phyloP scores from a whole-genome alignment of 1,140 invertebrate genomes.

The Drosophila ironensis region DNA sequence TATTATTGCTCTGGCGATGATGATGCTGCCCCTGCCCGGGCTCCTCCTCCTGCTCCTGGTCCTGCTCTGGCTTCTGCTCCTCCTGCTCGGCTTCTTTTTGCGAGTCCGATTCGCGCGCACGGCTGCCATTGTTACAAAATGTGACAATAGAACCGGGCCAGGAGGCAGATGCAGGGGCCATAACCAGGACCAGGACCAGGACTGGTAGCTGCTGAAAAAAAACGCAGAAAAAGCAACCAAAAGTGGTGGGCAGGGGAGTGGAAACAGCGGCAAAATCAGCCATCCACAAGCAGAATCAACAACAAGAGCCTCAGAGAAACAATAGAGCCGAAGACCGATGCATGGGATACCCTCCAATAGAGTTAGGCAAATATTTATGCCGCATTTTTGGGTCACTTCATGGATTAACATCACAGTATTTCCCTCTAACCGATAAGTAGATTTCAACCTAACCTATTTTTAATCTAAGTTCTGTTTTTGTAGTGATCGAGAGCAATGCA shows the following conservation, averaged over 20 bases:
- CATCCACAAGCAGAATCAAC: constrained; percentile 25
- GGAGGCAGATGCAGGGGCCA: constrained; percentile 16
- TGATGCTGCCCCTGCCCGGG: constrained; percentile 6
- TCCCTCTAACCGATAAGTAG: too few relatives aligned
- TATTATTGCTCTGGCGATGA: constrained; percentile 18
- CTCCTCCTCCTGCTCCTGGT: constrained; percentile 5
- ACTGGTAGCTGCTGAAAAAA: too few relatives aligned
- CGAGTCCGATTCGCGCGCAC: constrained; percentile 70
- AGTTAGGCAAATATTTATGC: too few relatives aligned
- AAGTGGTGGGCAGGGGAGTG: constrained; percentile 6
- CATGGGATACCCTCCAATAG: constrained; percentile 11
- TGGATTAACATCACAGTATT: too few relatives aligned
- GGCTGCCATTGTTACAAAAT: constrained; percentile 71
- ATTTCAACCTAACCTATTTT: too few relatives aligned
- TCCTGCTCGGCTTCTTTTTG: constrained; percentile 54
- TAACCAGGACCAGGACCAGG: not conserved
- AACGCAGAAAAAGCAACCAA: not conserved
- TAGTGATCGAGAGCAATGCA: too few relatives aligned
- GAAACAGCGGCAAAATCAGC: constrained; percentile 13
- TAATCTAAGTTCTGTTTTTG: too few relatives aligned
- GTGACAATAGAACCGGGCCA: constrained; percentile 60
- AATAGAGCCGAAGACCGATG: constrained; percentile 9
- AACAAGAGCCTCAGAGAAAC: constrained; percentile 4
- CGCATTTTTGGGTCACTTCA: too few relatives aligned
- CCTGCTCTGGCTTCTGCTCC: constrained; percentile 12